A percentile compares a stretch with the other conserved stretches of the same genome.
phyloP scores from a whole-genome alignment of 2,113 vertebrate genomes.

The Neodon shergylaensis region DNA sequence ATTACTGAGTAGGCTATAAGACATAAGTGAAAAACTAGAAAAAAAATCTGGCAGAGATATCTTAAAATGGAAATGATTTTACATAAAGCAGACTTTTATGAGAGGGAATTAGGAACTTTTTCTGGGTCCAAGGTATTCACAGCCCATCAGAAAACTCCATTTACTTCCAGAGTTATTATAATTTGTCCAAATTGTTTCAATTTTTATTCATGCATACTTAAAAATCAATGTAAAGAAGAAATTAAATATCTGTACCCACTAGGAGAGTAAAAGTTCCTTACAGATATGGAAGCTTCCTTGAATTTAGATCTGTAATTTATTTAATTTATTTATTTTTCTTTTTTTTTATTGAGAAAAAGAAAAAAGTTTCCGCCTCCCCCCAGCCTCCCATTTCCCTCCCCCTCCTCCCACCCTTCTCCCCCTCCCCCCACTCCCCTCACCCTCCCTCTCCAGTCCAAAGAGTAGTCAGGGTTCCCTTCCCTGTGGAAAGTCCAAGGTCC shows the following conservation, averaged over 20 bases:
- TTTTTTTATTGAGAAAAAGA: too few species aligned
- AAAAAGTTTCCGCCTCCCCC: too few species aligned
- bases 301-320: not conserved
- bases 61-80: conserved; percentile 46
- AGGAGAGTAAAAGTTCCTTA: not conserved
- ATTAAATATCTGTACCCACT: not conserved
- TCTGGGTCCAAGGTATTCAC: not conserved
- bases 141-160: not conserved
- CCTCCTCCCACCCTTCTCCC: too few species aligned
- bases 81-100: not conserved
- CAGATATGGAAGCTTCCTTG: not conserved
- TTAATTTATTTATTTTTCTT: too few species aligned
- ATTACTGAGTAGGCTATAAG: not conserved
- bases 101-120: conserved; percentile 6
- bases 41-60: not conserved
- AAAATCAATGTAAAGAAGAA: conserved; percentile 9
- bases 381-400: too few species aligned
- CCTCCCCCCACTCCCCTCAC: too few species aligned
- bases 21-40: conserved; percentile 24
- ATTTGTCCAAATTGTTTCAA: conserved; percentile 23
- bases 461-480: too few species aligned
- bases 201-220: not conserved
- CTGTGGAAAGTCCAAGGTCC: too few species aligned
- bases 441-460: too few species aligned
- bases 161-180: not conserved